These are phyloP conservation scores for Leucoraja erinaceus DNA, from an alignment of 2,113 vertebrate genomes.

Conservation along the genomic window DNA sequence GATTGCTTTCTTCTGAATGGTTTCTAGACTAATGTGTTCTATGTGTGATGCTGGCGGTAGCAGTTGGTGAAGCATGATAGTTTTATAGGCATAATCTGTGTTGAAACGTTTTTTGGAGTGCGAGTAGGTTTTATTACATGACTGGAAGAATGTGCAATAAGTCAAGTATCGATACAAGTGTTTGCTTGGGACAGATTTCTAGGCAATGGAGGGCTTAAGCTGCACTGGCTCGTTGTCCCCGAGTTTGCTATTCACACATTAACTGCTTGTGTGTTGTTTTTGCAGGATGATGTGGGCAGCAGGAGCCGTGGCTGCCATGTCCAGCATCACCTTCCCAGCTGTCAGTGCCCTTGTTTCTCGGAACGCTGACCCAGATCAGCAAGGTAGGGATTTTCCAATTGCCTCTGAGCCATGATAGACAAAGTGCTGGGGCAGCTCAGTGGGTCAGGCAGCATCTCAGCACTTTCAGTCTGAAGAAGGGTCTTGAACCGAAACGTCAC, in stretches of 20 bases:
- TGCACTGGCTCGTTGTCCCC: not conserved
- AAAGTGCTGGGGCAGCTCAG: too few relatives aligned
- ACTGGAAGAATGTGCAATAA: too few relatives aligned
- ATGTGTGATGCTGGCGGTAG: not conserved
- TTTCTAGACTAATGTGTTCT: not conserved
- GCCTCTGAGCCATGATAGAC: too few relatives aligned
- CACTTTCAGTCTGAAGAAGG: too few relatives aligned
- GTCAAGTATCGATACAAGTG: not conserved
- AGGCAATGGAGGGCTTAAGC: not conserved
- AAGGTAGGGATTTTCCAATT: conserved; percentile 55
- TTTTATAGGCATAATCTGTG: not conserved
- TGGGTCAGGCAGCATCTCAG: too few relatives aligned
- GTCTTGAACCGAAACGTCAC: too few relatives aligned
- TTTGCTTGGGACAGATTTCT: not conserved
- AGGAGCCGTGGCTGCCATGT: conserved; percentile 82
- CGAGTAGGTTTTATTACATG: not conserved
- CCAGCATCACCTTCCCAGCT: conserved; percentile 81
- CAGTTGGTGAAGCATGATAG: not conserved
- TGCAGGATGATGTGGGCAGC: conserved; percentile 90
- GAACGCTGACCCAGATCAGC: conserved; percentile 80
- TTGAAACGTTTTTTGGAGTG: not conserved
- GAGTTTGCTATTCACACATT: not conserved
- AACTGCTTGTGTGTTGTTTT: not conserved
- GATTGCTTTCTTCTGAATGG: not conserved
- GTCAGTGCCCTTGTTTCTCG: conserved; percentile 78